Base-by-base conservation (phyloP, 2,797 vertebrate species). In the Salmo trutta region DNA sequence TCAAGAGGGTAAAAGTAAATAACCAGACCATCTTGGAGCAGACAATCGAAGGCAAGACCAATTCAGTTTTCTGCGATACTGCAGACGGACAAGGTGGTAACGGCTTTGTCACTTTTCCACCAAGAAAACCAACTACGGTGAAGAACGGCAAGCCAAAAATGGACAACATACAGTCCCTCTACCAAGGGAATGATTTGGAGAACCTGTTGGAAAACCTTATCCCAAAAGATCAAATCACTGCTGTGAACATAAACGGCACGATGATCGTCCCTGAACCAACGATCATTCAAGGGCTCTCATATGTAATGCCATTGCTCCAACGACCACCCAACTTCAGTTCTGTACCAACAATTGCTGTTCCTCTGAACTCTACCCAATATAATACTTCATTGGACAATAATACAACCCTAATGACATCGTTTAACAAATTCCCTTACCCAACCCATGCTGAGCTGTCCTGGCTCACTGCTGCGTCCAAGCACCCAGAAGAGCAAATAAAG, bases 351-450 rank as follows among this genome's bases (percentile, higher is more conserved):
- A 95, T 99, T 77, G 96, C 97, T 0, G 97, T 99, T 86, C 98
- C 98, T 2, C 91, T 99, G 81, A 97, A 99, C 88, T 96, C 96
- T 84, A 95, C 94, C 95, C 97, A 97, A 94, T 99, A 99, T 83
- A 97, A 99, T 90, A 95, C 96, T 3, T 95, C 95, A 27, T 87
- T 99, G 90, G 98, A 99, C 70, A 95, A 94, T 75, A 99, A 98
- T 1, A 84, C 94, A 78, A 98, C 96, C 12, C 93, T 99, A 89
- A 99, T 99, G 81, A 93, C 95, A 29, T 98, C 97, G 76, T 99
- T 99, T 79, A 98, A 97, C 91, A 97, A 95, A 81, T 99, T 99
- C 80, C 98, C 98, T 3, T 99, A 99, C 85, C 98, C 98, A 0
- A 99, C 97, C 0, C 97, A 98, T 33, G 96, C 98, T 0, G 98